Evolutionary conservation across 2,888 invertebrate species (phyloP).

Genomic region (Dryobota labecula): DNA sequence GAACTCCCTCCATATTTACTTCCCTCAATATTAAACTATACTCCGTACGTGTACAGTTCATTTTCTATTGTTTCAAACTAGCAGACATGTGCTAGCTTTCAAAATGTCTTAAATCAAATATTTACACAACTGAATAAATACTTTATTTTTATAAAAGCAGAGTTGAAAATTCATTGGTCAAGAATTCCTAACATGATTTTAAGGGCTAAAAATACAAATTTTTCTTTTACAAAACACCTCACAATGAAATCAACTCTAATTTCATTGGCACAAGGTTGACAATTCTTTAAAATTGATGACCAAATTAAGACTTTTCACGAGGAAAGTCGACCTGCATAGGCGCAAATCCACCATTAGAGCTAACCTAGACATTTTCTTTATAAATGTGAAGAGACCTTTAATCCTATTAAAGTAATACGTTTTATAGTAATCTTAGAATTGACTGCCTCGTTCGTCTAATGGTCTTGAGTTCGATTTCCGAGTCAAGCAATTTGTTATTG

Average conservation of each 20-base stretch:
- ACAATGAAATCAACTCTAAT: neutral
- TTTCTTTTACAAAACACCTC: neutral
- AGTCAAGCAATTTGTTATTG: neutral
- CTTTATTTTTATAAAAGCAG: fast-evolving
- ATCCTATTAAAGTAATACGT: slow-evolving; percentile 10
- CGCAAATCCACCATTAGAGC: neutral
- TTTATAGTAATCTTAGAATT: slow-evolving; percentile 4
- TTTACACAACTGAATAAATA: neutral
- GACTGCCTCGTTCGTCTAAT: neutral
- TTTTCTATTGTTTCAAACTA: neutral
- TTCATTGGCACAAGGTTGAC: fast-evolving
- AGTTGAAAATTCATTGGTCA: neutral
- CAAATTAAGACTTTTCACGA: neutral
- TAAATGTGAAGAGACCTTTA: slow-evolving; percentile 16
- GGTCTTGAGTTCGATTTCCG: neutral
- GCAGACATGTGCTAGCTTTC: neutral
- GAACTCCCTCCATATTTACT: slow-evolving; percentile 58
- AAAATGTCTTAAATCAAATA: slow-evolving; percentile 14
- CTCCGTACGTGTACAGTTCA: neutral
- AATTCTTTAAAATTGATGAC: neutral
- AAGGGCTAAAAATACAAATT: slow-evolving; percentile 38
- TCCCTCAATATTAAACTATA: slow-evolving; percentile 52
- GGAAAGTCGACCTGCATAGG: neutral
- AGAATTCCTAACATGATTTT: slow-evolving; percentile 16
- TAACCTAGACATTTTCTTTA: slow-evolving; percentile 17